Percentiles rank a stretch among this genome's conserved stretches.
These are phyloP conservation scores for Cenopis cana DNA, from an alignment of 2,888 invertebrate genomes.

Conservation along the genomic window DNA sequence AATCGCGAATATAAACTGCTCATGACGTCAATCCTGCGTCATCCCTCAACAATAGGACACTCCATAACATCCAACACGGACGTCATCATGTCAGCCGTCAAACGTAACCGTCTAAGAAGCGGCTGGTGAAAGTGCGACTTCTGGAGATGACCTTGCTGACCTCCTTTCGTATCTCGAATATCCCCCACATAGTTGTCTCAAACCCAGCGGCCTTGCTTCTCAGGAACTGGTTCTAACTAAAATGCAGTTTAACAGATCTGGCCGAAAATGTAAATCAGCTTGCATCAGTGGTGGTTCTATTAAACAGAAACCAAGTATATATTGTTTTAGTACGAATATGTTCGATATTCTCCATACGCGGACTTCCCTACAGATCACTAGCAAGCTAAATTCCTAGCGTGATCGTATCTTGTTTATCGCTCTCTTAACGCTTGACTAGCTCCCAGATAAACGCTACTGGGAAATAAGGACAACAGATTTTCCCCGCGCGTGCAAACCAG, in stretches of 20 bases:
- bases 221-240: conserved; percentile 41
- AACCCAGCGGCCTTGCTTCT: conserved; percentile 36
- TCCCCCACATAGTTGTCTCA: conserved; percentile 45
- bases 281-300: background rate
- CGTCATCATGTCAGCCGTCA: conserved; percentile 42
- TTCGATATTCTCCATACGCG: background rate
- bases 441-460: conserved; percentile 33
- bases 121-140: conserved; percentile 72
- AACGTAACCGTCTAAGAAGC: conserved; percentile 43
- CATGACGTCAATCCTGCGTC: conserved; percentile 41
- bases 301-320: background rate
- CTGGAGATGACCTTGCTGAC: conserved; percentile 70
- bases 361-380: no score
- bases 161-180: conserved; percentile 49
- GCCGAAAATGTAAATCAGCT: background rate
- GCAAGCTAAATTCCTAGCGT: conserved; percentile 40
- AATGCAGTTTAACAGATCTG: background rate
- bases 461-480: conserved; percentile 44
- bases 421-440: conserved; percentile 30
- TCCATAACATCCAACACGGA: conserved; percentile 27
- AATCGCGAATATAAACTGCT: conserved; percentile 21
- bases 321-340: background rate
- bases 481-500: conserved; percentile 39
- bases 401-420: conserved; percentile 36
- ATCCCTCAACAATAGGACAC: conserved; percentile 39